Evolutionary conservation across 2,797 vertebrate genomes (phyloP), one percentile per base, ranked within the genome.

Genomic region (Lepilemur septentrionalis): DNA sequence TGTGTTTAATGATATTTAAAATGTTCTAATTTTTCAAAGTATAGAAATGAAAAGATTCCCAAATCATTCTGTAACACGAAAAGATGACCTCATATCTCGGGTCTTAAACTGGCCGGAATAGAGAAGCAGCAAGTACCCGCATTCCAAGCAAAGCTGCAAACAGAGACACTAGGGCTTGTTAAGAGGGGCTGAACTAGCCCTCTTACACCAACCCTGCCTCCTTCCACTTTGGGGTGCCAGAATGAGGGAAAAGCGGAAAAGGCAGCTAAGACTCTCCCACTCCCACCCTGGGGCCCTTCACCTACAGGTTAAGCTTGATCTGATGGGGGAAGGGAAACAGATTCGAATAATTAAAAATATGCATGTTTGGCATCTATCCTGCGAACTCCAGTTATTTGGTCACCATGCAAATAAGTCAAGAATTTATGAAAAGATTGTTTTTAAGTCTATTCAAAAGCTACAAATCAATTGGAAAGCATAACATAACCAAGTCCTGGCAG

Each of bases 1-100:
- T 78, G 25, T 50, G 43, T 84, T 85, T 96, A 85, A 63, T 73
- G 25, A 43, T 50, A 81, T 80, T 72, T 84, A 73, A 93, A 93
- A 89, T 78, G 32, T 82, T 85, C 41, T 73, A 43, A 65, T 52
- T 75, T 79, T 87, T 50, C 23, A 43, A 73, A 69, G 52, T 20
- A 61, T 7, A 61, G 18, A 89, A 57, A 57, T 69, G 9, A 80
- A 50, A 85, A 87, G 22, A 22, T 86, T 81, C 55, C 25, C 35
- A 81, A 70, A 30, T 86, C 43, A 92, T 79, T 89, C 48, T 52
- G 43, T 35, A 52, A 83, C 9, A 55, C 72, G 14, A 86, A 85
- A 91, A 65, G 10, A 30, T 73, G 81, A 48, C 52, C 5, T 86
- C 55, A 20, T 89, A 41, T 46, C 38, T 92, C 86, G 13, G 35